Conservation (phyloP, 2,888 invertebrate species). For the Brenthis daphne region DNA sequence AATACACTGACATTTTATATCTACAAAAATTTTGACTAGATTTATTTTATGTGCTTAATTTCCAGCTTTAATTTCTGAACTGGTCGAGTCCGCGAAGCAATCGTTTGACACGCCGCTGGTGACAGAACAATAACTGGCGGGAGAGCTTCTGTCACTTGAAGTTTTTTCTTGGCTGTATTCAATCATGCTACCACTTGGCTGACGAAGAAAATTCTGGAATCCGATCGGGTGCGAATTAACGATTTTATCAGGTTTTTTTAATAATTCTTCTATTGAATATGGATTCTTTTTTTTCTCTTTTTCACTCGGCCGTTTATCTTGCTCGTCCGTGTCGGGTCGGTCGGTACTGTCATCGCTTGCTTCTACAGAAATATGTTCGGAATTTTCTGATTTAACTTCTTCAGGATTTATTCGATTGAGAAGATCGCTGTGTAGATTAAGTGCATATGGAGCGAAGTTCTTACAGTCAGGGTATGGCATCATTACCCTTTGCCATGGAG, state of each 20-base stretch:
- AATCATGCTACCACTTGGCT: slow-evolving; percentile 83
- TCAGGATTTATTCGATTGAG: slow-evolving; percentile 67
- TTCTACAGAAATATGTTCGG: slow-evolving; percentile 79
- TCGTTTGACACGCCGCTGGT: slow-evolving; percentile 72
- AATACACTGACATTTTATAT: slow-evolving; percentile 10
- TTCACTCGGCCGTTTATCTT: slow-evolving; percentile 61
- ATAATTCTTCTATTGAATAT: slow-evolving; percentile 92
- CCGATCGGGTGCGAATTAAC: slow-evolving; percentile 61
- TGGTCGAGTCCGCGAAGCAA: slow-evolving; percentile 64
- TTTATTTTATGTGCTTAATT: slow-evolving; percentile 48
- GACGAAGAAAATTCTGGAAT: slow-evolving; percentile 76
- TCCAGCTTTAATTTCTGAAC: slow-evolving; percentile 71
- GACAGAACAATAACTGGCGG: slow-evolving; percentile 72
- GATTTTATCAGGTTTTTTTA: slow-evolving; percentile 90
- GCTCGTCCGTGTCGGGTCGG: slow-evolving; percentile 71
- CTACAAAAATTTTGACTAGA: slow-evolving; percentile 34
- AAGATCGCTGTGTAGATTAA: slow-evolving; percentile 66
- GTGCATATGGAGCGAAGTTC: slow-evolving; percentile 68
- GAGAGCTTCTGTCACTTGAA: slow-evolving; percentile 71
- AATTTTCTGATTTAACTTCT: slow-evolving; percentile 69
- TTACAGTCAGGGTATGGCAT: slow-evolving; percentile 76
- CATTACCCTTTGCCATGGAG: slow-evolving; percentile 83
- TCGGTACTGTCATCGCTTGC: slow-evolving; percentile 84
- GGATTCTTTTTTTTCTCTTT: slow-evolving; percentile 87
- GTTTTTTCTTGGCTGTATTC: slow-evolving; percentile 65